Percentiles rank a stretch among this genome's conserved stretches.
Conservation (phyloP, 2,797 vertebrate species). For the Sebastes diaconus region DNA sequence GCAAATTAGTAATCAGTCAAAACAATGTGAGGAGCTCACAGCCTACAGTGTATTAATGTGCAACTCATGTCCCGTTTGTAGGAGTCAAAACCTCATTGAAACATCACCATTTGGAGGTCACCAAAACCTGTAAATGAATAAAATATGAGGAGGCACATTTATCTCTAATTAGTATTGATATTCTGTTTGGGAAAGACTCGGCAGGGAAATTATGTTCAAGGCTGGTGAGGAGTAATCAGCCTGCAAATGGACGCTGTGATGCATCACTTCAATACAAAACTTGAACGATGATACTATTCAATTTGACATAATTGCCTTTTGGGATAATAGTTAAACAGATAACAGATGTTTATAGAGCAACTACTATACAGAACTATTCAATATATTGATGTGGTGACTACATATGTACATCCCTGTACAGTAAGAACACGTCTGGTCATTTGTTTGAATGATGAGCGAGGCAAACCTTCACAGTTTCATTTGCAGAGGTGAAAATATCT, state of each 20-base stretch:
- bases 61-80: constrained; percentile 18
- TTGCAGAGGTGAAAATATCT: background rate
- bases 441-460: background rate
- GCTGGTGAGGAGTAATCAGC: constrained; percentile 34
- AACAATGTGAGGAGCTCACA: constrained; percentile 18
- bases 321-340: constrained; percentile 24
- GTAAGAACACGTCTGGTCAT: background rate
- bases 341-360: constrained; percentile 25
- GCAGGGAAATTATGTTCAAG: constrained; percentile 41
- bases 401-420: background rate
- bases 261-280: constrained; percentile 43
- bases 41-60: constrained; percentile 11
- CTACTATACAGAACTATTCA: background rate
- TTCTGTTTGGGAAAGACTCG: constrained; percentile 27
- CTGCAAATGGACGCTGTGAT: constrained; percentile 44
- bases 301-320: constrained; percentile 37
- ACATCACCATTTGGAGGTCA: constrained; percentile 32
- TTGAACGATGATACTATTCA: constrained; percentile 36
- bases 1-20: constrained; percentile 41
- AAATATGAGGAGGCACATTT: constrained; percentile 48
- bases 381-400: constrained; percentile 24
- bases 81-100: constrained; percentile 18
- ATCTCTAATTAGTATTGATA: constrained; percentile 55
- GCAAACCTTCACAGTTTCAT: background rate
- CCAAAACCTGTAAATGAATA: constrained; percentile 47